Conservation (phyloP, 2,888 invertebrate genomes). For the Epinotia ramella region DNA sequence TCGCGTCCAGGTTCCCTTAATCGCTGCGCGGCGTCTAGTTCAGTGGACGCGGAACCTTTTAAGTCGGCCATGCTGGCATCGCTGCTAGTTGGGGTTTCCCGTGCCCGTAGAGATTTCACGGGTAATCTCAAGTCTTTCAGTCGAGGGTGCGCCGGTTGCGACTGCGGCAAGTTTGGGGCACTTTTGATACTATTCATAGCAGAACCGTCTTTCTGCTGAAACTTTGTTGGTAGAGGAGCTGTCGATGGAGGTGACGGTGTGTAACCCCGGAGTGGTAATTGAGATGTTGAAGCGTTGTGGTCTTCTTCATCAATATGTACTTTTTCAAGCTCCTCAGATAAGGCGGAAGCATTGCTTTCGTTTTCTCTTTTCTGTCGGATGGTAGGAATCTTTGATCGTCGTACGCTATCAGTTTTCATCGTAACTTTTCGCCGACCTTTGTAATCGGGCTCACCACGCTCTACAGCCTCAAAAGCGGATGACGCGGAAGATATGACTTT, state of each 20-base stretch:
- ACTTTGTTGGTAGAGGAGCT: slow-evolving; percentile 92
- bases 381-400: slow-evolving; percentile 86
- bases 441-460: slow-evolving; percentile 79
- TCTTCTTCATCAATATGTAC: slow-evolving; percentile 87
- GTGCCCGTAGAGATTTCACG: slow-evolving; percentile 88
- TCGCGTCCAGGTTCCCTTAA: slow-evolving; percentile 82
- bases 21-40: slow-evolving; percentile 81
- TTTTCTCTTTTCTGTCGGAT: slow-evolving; percentile 82
- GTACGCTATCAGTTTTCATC: slow-evolving; percentile 83
- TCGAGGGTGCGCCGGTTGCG: slow-evolving; percentile 88
- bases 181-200: slow-evolving; percentile 92
- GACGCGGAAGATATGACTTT: slow-evolving; percentile 81
- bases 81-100: slow-evolving; percentile 86
- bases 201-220: slow-evolving; percentile 89
- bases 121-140: slow-evolving; percentile 91
- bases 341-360: slow-evolving; percentile 71
- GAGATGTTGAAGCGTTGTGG: slow-evolving; percentile 83
- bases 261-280: slow-evolving; percentile 88
- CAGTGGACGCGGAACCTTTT: slow-evolving; percentile 80
- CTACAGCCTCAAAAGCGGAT: slow-evolving; percentile 81
- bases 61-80: slow-evolving; percentile 87
- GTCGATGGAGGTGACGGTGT: slow-evolving; percentile 94
- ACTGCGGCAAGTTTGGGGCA: slow-evolving; percentile 90
- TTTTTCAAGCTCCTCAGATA: slow-evolving; percentile 86
- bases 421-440: slow-evolving; percentile 86